A percentile compares a stretch with the other conserved stretches of the same genome.
Evolutionary conservation across 2,888 invertebrate genomes (phyloP).

Genomic region (Zhuqinia jingwanae): DNA sequence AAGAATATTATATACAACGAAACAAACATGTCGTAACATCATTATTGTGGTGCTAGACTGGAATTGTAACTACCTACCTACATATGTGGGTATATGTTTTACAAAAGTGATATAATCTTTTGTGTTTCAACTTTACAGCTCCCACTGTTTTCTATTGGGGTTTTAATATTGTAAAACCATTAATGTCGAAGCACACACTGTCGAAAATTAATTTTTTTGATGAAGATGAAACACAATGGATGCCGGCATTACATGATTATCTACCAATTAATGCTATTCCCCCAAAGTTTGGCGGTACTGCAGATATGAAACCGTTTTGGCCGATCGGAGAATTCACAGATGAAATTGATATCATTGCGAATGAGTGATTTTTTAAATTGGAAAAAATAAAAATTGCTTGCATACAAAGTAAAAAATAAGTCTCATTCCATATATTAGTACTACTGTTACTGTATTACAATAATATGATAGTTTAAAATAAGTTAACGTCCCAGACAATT

Average conservation of each 20-base stretch:
- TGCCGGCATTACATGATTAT: slow-evolving; percentile 62
- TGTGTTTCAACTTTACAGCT: slow-evolving; percentile 56
- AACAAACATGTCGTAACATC: no score
- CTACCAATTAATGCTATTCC: slow-evolving; percentile 70
- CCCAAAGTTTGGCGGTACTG: slow-evolving; percentile 68
- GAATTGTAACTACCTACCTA: no score
- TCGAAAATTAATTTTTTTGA: slow-evolving; percentile 70
- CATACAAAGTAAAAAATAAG: no score
- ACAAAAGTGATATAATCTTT: not conserved
- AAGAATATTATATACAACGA: no score
- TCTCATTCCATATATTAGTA: no score
- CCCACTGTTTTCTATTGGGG: slow-evolving; percentile 71
- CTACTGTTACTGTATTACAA: no score
- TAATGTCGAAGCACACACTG: slow-evolving; percentile 70
- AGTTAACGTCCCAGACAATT: no score
- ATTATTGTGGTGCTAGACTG: no score
- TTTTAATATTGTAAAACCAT: slow-evolving; percentile 71
- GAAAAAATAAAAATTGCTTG: no score
- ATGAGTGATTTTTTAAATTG: not conserved
- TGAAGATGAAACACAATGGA: slow-evolving; percentile 57
- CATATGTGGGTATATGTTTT: no score
- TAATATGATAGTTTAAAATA: no score
- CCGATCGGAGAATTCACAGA: slow-evolving; percentile 25
- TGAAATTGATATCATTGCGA: not conserved
- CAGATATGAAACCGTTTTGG: slow-evolving; percentile 57